phyloP scores from a whole-genome alignment of 2,888 invertebrate species.

The Theretra japonica region DNA sequence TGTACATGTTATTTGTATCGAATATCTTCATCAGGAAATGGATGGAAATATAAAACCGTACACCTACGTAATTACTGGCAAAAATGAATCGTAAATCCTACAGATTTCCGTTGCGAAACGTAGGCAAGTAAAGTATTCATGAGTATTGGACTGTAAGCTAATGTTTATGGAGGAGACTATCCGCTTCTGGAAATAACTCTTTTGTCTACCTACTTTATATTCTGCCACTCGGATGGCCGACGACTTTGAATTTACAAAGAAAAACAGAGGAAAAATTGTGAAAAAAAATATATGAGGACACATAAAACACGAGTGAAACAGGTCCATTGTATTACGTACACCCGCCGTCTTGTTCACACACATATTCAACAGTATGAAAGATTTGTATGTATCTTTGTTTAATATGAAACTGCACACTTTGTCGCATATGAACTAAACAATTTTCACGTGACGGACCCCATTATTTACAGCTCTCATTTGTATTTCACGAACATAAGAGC shows the following conservation, averaged over 20 bases:
- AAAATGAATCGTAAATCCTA: conserved; percentile 13
- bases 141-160: conserved; percentile 19
- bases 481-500: neutral
- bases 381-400: conserved; percentile 4
- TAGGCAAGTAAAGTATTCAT: conserved; percentile 24
- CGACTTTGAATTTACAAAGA: conserved; percentile 18
- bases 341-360: neutral
- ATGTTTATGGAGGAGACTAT: conserved; percentile 31
- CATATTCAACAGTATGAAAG: conserved; percentile 6
- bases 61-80: conserved; percentile 16
- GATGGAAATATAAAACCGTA: conserved; percentile 5
- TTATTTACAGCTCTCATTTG: conserved; percentile 1
- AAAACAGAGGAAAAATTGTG: conserved; percentile 17
- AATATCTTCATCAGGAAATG: neutral
- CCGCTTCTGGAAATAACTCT: conserved; percentile 28
- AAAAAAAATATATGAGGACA: neutral
- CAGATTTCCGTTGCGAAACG: conserved; percentile 24
- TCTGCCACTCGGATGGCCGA: conserved; percentile 1
- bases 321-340: neutral
- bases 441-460: neutral
- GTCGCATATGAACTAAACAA: conserved; percentile 6
- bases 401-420: conserved; percentile 4
- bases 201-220: conserved; percentile 27
- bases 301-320: neutral
- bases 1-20: neutral